A percentile compares a stretch with the other conserved stretches of the same genome.
These are phyloP conservation scores for Mugil cephalus DNA, from an alignment of 2,113 vertebrate genomes.

Conservation along the genomic window DNA sequence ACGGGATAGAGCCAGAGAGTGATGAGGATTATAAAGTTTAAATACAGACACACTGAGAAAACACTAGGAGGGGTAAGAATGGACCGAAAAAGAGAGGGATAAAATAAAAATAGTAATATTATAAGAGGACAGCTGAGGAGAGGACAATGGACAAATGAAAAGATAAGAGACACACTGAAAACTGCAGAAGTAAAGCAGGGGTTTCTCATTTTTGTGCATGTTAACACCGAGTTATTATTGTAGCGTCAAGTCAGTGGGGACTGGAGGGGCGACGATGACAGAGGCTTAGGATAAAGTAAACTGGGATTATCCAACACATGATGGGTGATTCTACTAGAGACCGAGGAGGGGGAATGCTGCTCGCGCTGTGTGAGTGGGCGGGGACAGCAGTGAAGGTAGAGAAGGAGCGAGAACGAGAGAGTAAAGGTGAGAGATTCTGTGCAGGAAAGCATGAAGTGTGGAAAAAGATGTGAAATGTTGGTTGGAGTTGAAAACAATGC, in stretches of 20 bases:
- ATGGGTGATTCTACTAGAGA: constrained; percentile 58
- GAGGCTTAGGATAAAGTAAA: constrained; percentile 76
- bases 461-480: constrained; percentile 63
- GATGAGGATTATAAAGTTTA: constrained; percentile 82
- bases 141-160: neutral
- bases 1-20: constrained; percentile 73
- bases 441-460: constrained; percentile 45
- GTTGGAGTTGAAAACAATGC: constrained; percentile 42
- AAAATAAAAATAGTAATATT: constrained; percentile 45
- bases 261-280: constrained; percentile 58
- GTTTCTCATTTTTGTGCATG: constrained; percentile 57
- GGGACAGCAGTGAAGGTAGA: constrained; percentile 30
- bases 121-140: constrained; percentile 55
- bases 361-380: constrained; percentile 37
- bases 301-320: constrained; percentile 76
- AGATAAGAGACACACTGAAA: constrained; percentile 52
- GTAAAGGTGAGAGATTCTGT: constrained; percentile 54
- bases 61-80: constrained; percentile 54
- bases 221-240: constrained; percentile 59
- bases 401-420: constrained; percentile 33
- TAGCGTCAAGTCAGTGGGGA: constrained; percentile 55
- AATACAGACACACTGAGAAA: constrained; percentile 70
- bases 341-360: constrained; percentile 40
- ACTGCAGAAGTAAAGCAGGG: constrained; percentile 79
- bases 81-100: constrained; percentile 43